A percentile compares a stretch with the other conserved stretches of the same genome.
Conservation (phyloP, 2,888 invertebrate species). For the Atethmia centrago region DNA sequence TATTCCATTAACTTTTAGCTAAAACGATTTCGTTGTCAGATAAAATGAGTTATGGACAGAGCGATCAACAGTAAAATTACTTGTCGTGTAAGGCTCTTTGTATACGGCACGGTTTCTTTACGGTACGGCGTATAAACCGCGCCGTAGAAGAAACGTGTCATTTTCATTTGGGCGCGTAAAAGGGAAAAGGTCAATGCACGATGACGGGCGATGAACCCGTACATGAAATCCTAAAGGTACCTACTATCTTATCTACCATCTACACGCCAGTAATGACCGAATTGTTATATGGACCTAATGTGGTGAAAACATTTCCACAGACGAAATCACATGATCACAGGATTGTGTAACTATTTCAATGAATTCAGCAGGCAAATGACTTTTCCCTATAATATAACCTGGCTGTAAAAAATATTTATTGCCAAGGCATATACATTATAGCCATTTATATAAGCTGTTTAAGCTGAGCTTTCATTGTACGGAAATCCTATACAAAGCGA, state of each 20-base stretch:
- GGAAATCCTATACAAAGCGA: too few species aligned
- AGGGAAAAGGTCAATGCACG: neutral
- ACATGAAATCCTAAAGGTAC: neutral
- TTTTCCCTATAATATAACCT: neutral
- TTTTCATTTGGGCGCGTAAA: too few species aligned
- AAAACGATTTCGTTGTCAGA: constrained; percentile 52
- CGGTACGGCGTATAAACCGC: too few species aligned
- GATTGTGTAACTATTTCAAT: neutral
- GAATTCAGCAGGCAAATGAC: neutral
- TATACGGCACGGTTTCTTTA: too few species aligned
- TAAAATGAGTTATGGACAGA: constrained; percentile 49
- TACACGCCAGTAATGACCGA: neutral
- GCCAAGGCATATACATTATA: neutral
- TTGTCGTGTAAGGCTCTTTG: constrained; percentile 9
- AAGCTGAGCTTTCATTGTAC: too few species aligned
- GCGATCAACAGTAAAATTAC: constrained; percentile 33
- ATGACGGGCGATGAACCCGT: neutral
- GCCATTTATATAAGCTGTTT: too few species aligned
- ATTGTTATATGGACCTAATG: neutral
- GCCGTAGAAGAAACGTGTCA: too few species aligned
- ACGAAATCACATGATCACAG: constrained; percentile 14
- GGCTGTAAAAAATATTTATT: neutral
- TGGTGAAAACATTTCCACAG: constrained; percentile 2
- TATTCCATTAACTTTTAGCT: constrained; percentile 43
- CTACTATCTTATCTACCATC: neutral